These are phyloP conservation scores for Spermophilus dauricus DNA, from an alignment of 2,113 vertebrate species.

Conservation along the genomic window DNA sequence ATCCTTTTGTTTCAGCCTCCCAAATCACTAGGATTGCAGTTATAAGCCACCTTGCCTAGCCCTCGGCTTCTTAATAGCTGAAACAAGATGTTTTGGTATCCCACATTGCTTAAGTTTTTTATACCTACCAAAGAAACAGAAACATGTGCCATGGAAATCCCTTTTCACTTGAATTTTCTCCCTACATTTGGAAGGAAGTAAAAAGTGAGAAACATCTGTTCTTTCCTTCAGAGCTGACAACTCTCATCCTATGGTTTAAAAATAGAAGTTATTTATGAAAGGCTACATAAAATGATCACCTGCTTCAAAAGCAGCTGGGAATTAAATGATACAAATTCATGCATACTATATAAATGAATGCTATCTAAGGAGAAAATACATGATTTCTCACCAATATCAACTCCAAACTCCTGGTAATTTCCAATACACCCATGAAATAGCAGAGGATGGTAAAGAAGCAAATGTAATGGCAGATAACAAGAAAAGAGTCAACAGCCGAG, in stretches of 20 bases:
- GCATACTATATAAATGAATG: too few species aligned
- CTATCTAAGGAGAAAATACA: too few species aligned
- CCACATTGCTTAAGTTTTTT: not conserved
- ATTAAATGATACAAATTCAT: constrained; percentile 60
- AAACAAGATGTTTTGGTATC: constrained; percentile 9
- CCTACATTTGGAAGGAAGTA: not conserved
- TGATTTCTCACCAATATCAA: too few species aligned
- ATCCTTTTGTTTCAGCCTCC: not conserved
- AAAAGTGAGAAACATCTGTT: constrained; percentile 58
- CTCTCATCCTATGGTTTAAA: constrained; percentile 69
- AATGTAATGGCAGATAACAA: not conserved
- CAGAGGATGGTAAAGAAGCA: not conserved
- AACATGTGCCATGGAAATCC: not conserved
- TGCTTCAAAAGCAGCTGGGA: constrained; percentile 76
- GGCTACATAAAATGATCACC: constrained; percentile 80
- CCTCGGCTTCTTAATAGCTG: not conserved
- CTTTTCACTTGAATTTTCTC: constrained; percentile 53
- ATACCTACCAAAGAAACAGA: not conserved
- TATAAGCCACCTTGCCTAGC: too few species aligned
- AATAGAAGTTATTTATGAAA: constrained; percentile 60
- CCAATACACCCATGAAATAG: not conserved
- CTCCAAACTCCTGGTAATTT: constrained; percentile 1
- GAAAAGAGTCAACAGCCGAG: not conserved
- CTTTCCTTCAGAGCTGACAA: constrained; percentile 18
- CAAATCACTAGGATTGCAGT: not conserved